Conservation (phyloP, 2,888 invertebrate genomes). For the Netelia virgata region DNA sequence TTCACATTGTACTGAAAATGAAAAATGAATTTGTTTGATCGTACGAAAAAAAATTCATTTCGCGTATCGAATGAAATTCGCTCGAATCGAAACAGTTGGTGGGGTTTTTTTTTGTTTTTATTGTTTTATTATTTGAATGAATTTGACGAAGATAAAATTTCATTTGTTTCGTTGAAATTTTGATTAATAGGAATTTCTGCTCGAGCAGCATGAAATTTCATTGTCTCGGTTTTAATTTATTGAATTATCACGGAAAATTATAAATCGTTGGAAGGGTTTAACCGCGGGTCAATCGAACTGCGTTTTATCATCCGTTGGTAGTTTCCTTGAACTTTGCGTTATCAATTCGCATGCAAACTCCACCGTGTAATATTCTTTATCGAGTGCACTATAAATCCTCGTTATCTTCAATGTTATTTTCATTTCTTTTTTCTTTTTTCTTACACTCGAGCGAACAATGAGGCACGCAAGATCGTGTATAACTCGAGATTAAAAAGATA, state of each 20-base stretch:
- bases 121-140: too few relatives aligned
- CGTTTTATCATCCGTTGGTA: neutral
- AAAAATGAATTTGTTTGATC: neutral
- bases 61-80: too few relatives aligned
- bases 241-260: neutral
- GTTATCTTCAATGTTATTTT: constrained; percentile 41
- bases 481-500: constrained; percentile 46
- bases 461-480: constrained; percentile 40
- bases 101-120: too few relatives aligned
- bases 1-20: neutral
- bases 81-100: too few relatives aligned
- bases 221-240: neutral
- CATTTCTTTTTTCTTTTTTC: constrained; percentile 2
- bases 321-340: constrained; percentile 23
- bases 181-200: too few relatives aligned
- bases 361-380: constrained; percentile 51
- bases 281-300: neutral
- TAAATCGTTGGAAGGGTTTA: constrained; percentile 1
- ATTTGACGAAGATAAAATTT: too few relatives aligned
- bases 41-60: neutral
- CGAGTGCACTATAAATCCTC: constrained; percentile 47
- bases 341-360: constrained; percentile 47
- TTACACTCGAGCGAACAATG: constrained; percentile 30
- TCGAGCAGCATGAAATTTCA: neutral
- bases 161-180: too few relatives aligned